A percentile compares a stretch with the other conserved stretches of the same genome.
Evolutionary conservation across 2,113 vertebrate genomes (phyloP).

Genomic region (Struthidea cinerea): DNA sequence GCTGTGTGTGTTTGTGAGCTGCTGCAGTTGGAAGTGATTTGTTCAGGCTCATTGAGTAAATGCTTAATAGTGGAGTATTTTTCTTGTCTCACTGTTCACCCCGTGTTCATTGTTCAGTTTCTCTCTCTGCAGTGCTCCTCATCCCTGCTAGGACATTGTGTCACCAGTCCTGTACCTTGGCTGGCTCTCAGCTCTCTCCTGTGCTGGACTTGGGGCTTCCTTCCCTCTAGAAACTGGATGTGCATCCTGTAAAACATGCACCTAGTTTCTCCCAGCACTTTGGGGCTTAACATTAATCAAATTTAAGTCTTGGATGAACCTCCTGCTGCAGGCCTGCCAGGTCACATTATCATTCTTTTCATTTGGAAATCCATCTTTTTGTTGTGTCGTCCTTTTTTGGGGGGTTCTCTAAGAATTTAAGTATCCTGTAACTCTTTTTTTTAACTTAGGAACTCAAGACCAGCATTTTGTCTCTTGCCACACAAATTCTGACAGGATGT

Average conservation of each 20-base stretch:
- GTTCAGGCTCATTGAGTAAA: constrained; percentile 25
- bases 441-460: constrained; percentile 88
- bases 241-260: constrained; percentile 63
- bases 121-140: constrained; percentile 72
- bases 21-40: not conserved
- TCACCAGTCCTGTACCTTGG: constrained; percentile 69
- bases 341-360: constrained; percentile 64
- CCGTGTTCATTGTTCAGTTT: constrained; percentile 73
- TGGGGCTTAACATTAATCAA: constrained; percentile 54
- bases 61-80: constrained; percentile 51
- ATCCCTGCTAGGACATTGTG: constrained; percentile 67
- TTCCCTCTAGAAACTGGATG: constrained; percentile 65
- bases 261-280: constrained; percentile 67
- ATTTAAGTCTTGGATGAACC: constrained; percentile 61
- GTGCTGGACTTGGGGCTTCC: constrained; percentile 64
- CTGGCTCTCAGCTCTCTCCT: constrained; percentile 66
- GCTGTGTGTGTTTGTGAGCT: not conserved
- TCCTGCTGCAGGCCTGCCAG: constrained; percentile 63
- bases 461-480: constrained; percentile 91
- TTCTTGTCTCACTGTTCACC: constrained; percentile 56
- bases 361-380: constrained; percentile 58
- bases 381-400: not conserved
- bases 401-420: not conserved
- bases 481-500: constrained; percentile 93
- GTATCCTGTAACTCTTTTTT: constrained; percentile 1